Conservation (phyloP, 2,888 invertebrate genomes). For the Drosophila macrothrix region DNA sequence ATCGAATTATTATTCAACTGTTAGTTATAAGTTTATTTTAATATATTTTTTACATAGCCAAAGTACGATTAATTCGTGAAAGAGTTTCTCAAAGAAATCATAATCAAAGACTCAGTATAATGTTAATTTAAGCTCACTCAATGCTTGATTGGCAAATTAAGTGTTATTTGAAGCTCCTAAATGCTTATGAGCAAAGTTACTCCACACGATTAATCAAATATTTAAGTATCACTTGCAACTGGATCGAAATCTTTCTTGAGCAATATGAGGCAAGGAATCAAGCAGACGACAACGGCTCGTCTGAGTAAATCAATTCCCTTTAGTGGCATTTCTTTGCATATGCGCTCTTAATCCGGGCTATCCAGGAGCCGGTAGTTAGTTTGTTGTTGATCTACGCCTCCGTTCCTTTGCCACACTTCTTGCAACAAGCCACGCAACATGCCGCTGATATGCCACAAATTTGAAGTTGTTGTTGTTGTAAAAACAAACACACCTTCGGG, state of each 20-base stretch:
- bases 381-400: slow-evolving; percentile 1
- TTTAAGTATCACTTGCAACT: slow-evolving; percentile 29
- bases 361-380: slow-evolving; percentile 6
- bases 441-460: slow-evolving; percentile 80
- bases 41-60: not conserved
- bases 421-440: slow-evolving; percentile 66
- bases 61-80: not conserved
- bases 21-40: not conserved
- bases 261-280: not conserved
- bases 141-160: slow-evolving; percentile 1
- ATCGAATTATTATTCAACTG: not conserved
- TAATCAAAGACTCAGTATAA: not conserved
- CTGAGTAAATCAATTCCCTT: slow-evolving; percentile 82
- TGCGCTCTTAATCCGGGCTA: slow-evolving; percentile 50
- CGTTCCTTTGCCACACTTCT: slow-evolving; percentile 18
- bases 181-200: slow-evolving; percentile 1
- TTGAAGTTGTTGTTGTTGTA: slow-evolving; percentile 66
- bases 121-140: not conserved
- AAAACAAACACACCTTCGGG: slow-evolving; percentile 80
- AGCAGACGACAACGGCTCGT: slow-evolving; percentile 24
- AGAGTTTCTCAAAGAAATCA: not conserved
- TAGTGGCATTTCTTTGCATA: slow-evolving; percentile 64
- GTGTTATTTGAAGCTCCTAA: slow-evolving; percentile 1
- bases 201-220: slow-evolving; percentile 20
- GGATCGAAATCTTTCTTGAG: slow-evolving; percentile 4